phyloP scores from a whole-genome alignment of 2,797 vertebrate species.

The Kryptolebias ocellatus region DNA sequence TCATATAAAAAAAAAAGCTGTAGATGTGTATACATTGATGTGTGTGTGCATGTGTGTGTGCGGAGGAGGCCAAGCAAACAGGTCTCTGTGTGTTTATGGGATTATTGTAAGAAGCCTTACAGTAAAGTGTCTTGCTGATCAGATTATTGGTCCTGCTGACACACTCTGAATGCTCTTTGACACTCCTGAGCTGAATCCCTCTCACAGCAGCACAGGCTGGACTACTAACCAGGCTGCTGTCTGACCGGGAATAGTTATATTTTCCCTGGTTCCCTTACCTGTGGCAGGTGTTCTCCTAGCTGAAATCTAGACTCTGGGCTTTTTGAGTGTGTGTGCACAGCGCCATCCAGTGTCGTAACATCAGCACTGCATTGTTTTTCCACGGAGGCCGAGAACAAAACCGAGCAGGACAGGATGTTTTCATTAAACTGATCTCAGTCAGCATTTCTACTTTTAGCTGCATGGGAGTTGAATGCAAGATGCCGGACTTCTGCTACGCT shows the following conservation, averaged over 20 bases:
- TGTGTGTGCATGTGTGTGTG: neutral
- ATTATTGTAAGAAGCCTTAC: constrained; percentile 10
- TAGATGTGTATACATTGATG: neutral
- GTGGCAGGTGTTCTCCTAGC: neutral
- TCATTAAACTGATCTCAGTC: no score
- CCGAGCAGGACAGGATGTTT: neutral
- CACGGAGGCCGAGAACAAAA: neutral
- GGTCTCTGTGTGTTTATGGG: neutral
- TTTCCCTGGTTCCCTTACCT: neutral
- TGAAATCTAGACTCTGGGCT: neutral
- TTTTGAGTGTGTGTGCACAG: neutral
- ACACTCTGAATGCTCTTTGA: constrained; percentile 20
- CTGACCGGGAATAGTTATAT: neutral
- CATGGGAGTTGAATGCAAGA: neutral
- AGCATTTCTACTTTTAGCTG: neutral
- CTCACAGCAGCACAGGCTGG: constrained; percentile 5
- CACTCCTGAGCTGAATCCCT: constrained; percentile 16
- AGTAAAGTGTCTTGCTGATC: constrained; percentile 12
- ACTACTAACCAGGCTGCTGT: neutral
- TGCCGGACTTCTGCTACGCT: no score
- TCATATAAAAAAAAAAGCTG: no score
- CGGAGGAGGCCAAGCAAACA: neutral
- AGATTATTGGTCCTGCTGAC: constrained; percentile 42
- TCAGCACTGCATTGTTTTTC: constrained; percentile 7
- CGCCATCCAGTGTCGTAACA: constrained; percentile 38